These are phyloP conservation scores for Oryzaephilus surinamensis DNA, from an alignment of 1,140 invertebrate species.

Conservation along the genomic window DNA sequence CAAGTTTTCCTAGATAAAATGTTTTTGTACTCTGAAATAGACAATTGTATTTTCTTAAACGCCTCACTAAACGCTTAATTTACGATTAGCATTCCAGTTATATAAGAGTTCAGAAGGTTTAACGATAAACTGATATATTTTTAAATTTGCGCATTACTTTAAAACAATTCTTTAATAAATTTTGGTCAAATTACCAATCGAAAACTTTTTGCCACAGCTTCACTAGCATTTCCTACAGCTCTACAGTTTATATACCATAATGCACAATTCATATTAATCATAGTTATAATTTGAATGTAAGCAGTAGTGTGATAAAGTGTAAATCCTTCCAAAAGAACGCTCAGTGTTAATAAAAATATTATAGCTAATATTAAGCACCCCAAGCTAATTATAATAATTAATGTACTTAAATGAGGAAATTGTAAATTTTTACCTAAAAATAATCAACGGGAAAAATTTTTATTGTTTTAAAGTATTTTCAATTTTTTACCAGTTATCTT, in stretches of 20 bases:
- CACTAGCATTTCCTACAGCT: slow-evolving; percentile 45
- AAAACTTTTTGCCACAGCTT: slow-evolving; percentile 30
- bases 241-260: slow-evolving; percentile 53
- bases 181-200: slow-evolving; percentile 20
- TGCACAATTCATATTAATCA: slow-evolving; percentile 54
- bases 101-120: no score
- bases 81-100: no score
- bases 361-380: slow-evolving; percentile 46
- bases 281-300: slow-evolving; percentile 51
- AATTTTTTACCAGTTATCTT: slow-evolving; percentile 32
- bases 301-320: slow-evolving; percentile 46
- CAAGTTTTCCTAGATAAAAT: not conserved
- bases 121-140: no score
- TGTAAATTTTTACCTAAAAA: slow-evolving; percentile 41
- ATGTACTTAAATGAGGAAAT: slow-evolving; percentile 45
- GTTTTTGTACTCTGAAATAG: no score
- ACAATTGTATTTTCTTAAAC: no score
- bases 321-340: slow-evolving; percentile 46
- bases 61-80: no score
- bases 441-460: not conserved
- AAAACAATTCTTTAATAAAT: not conserved
- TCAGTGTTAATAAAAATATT: slow-evolving; percentile 44
- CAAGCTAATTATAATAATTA: slow-evolving; percentile 45
- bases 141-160: no score
- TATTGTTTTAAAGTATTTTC: not conserved